These are phyloP conservation scores for Phoebastria nigripes DNA, from an alignment of 2,797 vertebrate species.

Conservation along the genomic window DNA sequence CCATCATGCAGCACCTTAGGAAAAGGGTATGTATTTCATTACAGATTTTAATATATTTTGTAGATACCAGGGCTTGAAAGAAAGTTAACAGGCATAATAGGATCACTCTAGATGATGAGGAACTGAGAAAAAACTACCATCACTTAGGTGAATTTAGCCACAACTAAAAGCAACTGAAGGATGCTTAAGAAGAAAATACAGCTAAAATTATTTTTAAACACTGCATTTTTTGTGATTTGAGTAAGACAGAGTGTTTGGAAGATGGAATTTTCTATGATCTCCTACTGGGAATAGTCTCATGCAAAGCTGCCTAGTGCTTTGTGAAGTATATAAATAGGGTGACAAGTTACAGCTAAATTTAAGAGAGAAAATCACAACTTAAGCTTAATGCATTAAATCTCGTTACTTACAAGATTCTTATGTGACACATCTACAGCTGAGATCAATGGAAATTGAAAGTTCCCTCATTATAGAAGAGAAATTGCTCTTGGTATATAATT, in stretches of 20 bases:
- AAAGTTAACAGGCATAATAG: background rate
- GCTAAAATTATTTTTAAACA: background rate
- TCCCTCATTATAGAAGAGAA: slow-evolving; percentile 24
- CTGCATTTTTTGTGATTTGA: background rate
- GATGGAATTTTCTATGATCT: background rate
- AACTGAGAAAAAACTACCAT: background rate
- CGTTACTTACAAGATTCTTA: slow-evolving; percentile 10
- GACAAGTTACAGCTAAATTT: slow-evolving; percentile 42
- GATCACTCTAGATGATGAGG: background rate
- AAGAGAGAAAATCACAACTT: slow-evolving; percentile 30
- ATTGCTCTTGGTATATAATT: slow-evolving; percentile 6
- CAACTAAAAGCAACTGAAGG: background rate
- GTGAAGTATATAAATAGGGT: slow-evolving; percentile 13
- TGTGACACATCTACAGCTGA: slow-evolving; percentile 9
- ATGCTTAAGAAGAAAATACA: background rate
- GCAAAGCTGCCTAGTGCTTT: slow-evolving; percentile 5
- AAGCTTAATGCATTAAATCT: slow-evolving; percentile 37
- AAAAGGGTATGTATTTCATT: background rate
- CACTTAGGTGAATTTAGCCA: background rate
- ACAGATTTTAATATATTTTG: background rate
- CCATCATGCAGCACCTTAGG: background rate
- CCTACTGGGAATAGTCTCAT: background rate
- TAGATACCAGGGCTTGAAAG: background rate
- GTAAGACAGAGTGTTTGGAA: background rate
- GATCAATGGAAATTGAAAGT: slow-evolving; percentile 39